These are phyloP conservation scores for Ammodytes marinus DNA, from an alignment of 2,113 vertebrate genomes.

Conservation along the genomic window DNA sequence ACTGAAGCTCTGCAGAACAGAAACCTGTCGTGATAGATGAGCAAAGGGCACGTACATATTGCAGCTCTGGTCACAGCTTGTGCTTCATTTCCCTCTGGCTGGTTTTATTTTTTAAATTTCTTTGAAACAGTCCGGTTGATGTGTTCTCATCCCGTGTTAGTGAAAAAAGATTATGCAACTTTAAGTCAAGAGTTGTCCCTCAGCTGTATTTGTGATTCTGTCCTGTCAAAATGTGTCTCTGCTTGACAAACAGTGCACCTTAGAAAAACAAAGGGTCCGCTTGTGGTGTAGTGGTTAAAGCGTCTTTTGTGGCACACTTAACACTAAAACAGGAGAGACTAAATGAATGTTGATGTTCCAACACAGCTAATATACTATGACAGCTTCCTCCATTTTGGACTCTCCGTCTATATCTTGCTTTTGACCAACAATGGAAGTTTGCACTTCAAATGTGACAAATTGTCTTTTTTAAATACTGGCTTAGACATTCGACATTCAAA, in stretches of 20 bases:
- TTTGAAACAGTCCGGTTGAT: conserved; percentile 21
- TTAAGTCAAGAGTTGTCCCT: conserved; percentile 55
- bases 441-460: not conserved
- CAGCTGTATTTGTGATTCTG: conserved; percentile 1
- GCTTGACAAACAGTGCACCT: conserved; percentile 1
- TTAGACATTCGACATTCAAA: not conserved
- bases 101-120: conserved; percentile 16
- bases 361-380: not conserved
- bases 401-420: not conserved
- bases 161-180: conserved; percentile 57
- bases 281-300: not conserved
- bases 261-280: too few relatives aligned
- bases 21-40: conserved; percentile 6
- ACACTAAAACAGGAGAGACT: not conserved
- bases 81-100: conserved; percentile 21
- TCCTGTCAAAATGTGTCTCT: conserved; percentile 32
- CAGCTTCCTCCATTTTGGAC: not conserved
- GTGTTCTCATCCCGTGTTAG: conserved; percentile 21
- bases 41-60: not conserved
- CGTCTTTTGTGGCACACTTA: too few relatives aligned
- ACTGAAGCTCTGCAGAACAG: not conserved
- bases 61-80: conserved; percentile 18
- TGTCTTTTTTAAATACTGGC: not conserved
- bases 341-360: not conserved
- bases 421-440: not conserved